Percentiles rank a stretch among this genome's conserved stretches.
These are phyloP conservation scores for Rhopalosiphum maidis DNA, from an alignment of 1,140 invertebrate genomes.

Conservation along the genomic window DNA sequence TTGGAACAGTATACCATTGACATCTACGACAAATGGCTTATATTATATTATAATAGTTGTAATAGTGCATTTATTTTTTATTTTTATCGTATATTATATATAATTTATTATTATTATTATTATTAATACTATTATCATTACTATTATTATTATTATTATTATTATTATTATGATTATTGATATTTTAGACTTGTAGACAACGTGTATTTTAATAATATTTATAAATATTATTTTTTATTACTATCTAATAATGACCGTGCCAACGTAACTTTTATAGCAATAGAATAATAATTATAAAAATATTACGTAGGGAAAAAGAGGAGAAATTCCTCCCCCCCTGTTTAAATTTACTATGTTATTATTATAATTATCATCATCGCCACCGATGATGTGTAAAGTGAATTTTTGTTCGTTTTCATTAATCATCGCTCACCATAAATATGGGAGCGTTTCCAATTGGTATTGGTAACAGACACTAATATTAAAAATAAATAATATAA, in stretches of 20 bases:
- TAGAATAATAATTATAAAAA: slow-evolving; percentile 6
- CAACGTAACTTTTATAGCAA: slow-evolving; percentile 41
- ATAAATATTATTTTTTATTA: slow-evolving; percentile 14
- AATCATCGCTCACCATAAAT: not conserved
- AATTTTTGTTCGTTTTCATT: not conserved
- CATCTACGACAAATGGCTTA: not conserved
- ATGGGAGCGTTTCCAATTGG: not conserved
- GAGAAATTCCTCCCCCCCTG: not conserved
- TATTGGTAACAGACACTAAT: not conserved
- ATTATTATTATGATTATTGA: slow-evolving; percentile 6
- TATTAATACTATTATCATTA: not conserved
- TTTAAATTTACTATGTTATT: not conserved
- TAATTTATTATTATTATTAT: not conserved
- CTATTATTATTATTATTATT: not conserved
- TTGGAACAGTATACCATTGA: slow-evolving; percentile 13
- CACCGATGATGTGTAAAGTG: not conserved
- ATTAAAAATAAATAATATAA: not conserved
- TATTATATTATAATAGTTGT: slow-evolving; percentile 1
- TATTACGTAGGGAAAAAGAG: not conserved
- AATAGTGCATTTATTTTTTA: slow-evolving; percentile 36
- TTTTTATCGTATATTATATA: slow-evolving; percentile 23
- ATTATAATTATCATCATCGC: not conserved
- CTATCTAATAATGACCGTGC: slow-evolving; percentile 21
- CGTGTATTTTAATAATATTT: not conserved
- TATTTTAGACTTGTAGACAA: not conserved